phyloP scores from a whole-genome alignment of 2,797 vertebrate species.

The Anguilla pacifica region DNA sequence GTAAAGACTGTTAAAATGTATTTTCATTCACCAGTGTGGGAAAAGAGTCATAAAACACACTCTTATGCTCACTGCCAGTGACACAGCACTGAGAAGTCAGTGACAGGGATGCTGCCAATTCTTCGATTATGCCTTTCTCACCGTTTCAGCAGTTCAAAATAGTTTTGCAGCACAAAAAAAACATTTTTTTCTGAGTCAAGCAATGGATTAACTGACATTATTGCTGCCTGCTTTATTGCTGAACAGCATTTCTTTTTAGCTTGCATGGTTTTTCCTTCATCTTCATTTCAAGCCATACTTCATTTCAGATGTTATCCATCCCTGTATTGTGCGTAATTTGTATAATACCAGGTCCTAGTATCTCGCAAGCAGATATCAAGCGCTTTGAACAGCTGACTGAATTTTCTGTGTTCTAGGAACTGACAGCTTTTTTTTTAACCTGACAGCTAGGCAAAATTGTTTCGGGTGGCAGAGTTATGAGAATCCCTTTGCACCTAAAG shows the following conservation, averaged over 20 bases:
- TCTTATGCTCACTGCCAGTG: neutral
- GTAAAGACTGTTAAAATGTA: neutral
- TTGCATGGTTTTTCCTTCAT: neutral
- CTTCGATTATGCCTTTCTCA: neutral
- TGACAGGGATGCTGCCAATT: neutral
- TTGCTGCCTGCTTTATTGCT: conserved; percentile 4
- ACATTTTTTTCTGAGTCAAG: neutral
- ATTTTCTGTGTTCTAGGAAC: neutral
- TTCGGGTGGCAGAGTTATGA: neutral
- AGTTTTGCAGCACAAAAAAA: neutral
- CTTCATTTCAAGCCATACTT: neutral
- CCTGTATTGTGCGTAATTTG: neutral
- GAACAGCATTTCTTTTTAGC: neutral
- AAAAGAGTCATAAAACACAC: neutral
- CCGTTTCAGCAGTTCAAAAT: neutral
- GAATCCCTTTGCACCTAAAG: neutral
- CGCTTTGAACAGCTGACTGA: neutral
- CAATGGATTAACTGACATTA: neutral
- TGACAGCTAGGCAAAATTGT: neutral
- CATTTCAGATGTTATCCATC: neutral
- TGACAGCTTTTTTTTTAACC: neutral
- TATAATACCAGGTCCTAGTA: neutral
- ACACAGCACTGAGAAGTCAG: neutral
- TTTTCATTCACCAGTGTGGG: neutral
- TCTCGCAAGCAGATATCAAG: neutral